These are phyloP conservation scores for Tetragnatha montana DNA, from an alignment of 2,888 invertebrate species.

Conservation along the genomic window DNA sequence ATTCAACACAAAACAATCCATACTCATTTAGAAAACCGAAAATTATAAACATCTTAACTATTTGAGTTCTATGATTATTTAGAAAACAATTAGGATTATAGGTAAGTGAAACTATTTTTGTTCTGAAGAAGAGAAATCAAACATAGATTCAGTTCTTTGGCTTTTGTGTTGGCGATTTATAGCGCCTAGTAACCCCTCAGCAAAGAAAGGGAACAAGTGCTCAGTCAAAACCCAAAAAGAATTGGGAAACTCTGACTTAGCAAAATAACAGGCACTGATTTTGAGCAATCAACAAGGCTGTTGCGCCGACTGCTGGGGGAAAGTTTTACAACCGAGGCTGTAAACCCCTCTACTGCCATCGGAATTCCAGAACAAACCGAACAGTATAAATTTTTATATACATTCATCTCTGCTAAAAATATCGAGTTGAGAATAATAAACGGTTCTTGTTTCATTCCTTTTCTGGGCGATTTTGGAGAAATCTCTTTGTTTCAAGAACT, in stretches of 20 bases:
- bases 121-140: not conserved
- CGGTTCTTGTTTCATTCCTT: constrained; percentile 15
- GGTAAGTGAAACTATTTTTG: not conserved
- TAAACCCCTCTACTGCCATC: constrained; percentile 41
- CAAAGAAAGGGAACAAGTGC: constrained; percentile 23
- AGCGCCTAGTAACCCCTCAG: constrained; percentile 32
- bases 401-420: constrained; percentile 52
- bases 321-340: constrained; percentile 43
- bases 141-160: constrained; percentile 3
- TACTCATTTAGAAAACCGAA: no score
- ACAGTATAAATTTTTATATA: constrained; percentile 54
- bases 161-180: constrained; percentile 39
- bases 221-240: constrained; percentile 37
- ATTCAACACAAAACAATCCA: no score
- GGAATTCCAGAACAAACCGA: constrained; percentile 18
- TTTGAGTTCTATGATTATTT: no score
- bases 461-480: not conserved
- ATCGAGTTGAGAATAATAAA: constrained; percentile 41
- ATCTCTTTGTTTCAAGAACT: constrained; percentile 8
- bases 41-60: no score
- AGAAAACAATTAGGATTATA: no score
- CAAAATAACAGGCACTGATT: constrained; percentile 49
- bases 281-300: constrained; percentile 50
- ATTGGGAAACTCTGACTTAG: constrained; percentile 32
- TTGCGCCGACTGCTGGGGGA: constrained; percentile 18